phyloP scores from a whole-genome alignment of 2,797 vertebrate species.

The Paratrypauchen microcephalus region DNA sequence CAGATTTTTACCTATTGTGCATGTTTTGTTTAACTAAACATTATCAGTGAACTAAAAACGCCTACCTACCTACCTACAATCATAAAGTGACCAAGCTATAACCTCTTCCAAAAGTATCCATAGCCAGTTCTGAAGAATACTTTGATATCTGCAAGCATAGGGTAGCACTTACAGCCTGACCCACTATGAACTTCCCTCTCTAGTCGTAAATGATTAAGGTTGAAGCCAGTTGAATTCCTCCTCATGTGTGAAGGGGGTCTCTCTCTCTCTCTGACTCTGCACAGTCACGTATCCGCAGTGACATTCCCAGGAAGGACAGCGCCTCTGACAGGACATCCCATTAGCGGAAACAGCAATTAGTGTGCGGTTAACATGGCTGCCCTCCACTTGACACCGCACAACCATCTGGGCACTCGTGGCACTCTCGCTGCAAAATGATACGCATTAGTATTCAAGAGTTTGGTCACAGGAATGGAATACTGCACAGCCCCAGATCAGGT shows the following conservation, averaged over 20 bases:
- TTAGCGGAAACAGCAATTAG: slow-evolving; percentile 31
- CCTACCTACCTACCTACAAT: background rate
- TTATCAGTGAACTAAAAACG: background rate
- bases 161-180: background rate
- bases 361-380: slow-evolving; percentile 34
- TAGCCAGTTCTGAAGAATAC: background rate
- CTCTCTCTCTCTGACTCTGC: slow-evolving; percentile 1
- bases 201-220: slow-evolving; percentile 1
- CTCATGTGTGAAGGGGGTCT: slow-evolving; percentile 5
- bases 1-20: too few species aligned
- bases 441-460: slow-evolving; percentile 32
- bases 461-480: background rate
- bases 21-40: background rate
- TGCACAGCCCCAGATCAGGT: background rate
- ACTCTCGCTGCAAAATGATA: slow-evolving; percentile 15
- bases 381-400: slow-evolving; percentile 26
- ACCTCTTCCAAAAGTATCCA: background rate
- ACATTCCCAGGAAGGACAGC: slow-evolving; percentile 9
- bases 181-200: background rate
- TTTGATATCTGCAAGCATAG: too few species aligned
- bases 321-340: slow-evolving; percentile 28
- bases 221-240: background rate
- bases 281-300: background rate
- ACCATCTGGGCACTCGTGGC: slow-evolving; percentile 25
- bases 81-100: background rate